Conservation (phyloP, 2,888 invertebrate species). For the Oligia strigilis region DNA sequence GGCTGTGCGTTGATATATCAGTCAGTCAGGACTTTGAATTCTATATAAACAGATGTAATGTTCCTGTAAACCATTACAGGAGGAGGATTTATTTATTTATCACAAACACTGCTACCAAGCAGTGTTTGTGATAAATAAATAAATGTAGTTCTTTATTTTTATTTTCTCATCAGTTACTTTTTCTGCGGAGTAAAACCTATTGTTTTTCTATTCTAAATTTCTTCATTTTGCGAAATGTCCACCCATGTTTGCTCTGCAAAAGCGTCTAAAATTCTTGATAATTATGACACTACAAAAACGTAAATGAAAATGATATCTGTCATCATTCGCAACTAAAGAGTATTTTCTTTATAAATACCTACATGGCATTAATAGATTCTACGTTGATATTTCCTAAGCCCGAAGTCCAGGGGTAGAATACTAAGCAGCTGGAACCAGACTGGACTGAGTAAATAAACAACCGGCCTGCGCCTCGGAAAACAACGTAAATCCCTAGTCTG, state of each 20-base stretch:
- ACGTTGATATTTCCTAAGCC: conserved; percentile 8
- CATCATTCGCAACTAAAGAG: not conserved
- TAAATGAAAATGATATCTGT: not conserved
- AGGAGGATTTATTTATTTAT: too few relatives aligned
- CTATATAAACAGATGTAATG: too few relatives aligned
- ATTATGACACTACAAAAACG: not conserved
- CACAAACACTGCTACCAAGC: too few relatives aligned
- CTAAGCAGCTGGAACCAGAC: conserved; percentile 37
- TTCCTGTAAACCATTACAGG: too few relatives aligned
- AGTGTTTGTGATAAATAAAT: too few relatives aligned
- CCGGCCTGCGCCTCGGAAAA: not conserved
- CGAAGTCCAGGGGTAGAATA: conserved; percentile 35
- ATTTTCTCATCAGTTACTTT: not conserved
- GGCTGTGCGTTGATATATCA: too few relatives aligned
- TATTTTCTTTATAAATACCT: not conserved
- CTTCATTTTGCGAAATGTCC: not conserved
- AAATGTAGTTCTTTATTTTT: not conserved
- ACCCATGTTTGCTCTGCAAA: not conserved
- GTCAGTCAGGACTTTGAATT: too few relatives aligned
- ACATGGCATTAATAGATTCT: not conserved
- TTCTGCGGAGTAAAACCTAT: not conserved
- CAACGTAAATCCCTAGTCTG: conserved; percentile 20
- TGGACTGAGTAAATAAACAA: conserved; percentile 45
- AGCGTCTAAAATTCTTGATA: not conserved
- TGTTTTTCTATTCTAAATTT: not conserved